These are phyloP conservation scores for Gyrodactylus bullatarudis DNA, from an alignment of 1,140 invertebrate species.

Conservation along the genomic window DNA sequence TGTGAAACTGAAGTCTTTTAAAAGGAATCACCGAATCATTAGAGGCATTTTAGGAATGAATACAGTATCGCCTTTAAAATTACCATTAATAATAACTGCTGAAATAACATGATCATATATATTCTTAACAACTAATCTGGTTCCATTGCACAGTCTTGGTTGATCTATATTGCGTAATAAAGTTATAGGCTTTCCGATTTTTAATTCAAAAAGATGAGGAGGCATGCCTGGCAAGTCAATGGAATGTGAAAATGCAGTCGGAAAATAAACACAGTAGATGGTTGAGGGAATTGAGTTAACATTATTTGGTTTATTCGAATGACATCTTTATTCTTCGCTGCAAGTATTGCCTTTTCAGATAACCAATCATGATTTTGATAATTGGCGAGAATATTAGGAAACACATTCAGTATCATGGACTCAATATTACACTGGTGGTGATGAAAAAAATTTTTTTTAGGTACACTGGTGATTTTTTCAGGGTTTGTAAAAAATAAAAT, in stretches of 20 bases:
- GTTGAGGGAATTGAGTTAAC: background rate
- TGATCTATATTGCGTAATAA: slow-evolving; percentile 17
- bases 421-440: too few relatives aligned
- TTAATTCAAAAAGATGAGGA: slow-evolving; percentile 16
- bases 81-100: slow-evolving; percentile 8
- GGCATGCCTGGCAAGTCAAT: slow-evolving; percentile 15
- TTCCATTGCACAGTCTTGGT: slow-evolving; percentile 16
- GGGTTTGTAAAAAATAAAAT: too few relatives aligned
- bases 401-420: background rate
- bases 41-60: slow-evolving; percentile 10
- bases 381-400: background rate
- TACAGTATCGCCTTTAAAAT: slow-evolving; percentile 8
- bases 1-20: slow-evolving; percentile 23
- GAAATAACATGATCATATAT: slow-evolving; percentile 11
- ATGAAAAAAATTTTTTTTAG: too few relatives aligned
- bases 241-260: slow-evolving; percentile 16
- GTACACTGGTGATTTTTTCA: too few relatives aligned
- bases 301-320: background rate
- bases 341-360: background rate
- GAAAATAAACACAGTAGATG: slow-evolving; percentile 9
- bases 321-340: background rate
- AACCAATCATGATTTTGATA: background rate
- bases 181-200: slow-evolving; percentile 15
- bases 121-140: slow-evolving; percentile 12
- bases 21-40: slow-evolving; percentile 14